Base-by-base conservation (phyloP, 2,797 vertebrate species). In the Acrossocheilus fasciatus region DNA sequence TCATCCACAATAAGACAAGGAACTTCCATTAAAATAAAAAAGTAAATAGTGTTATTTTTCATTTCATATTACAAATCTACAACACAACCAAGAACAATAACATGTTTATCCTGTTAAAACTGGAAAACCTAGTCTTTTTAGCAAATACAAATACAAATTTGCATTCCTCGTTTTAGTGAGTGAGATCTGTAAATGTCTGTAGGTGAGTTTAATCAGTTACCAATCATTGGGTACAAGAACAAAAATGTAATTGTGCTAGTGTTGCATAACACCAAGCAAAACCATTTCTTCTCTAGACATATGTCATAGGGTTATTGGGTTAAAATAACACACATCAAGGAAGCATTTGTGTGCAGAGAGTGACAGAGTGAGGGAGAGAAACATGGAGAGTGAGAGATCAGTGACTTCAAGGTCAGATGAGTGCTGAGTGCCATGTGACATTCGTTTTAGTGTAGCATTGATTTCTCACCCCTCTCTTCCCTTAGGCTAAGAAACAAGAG, bases 321-420 rank as follows among this genome's bases (percentile, higher is more conserved):
- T 81, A 85, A 81, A 81, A 85, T 36, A 69, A 77, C 83, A 81
- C 36, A 20, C 18, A 75, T 87, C 50, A 79, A 86, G 86, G 86
- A 85, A 52, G 4, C 36, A 20, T 66, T 76, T 86, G 85, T 50
- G 47, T 39, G 62, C 23, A 75, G 11, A 68, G n/a, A 47, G 72
- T 62, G 50, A 87, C 68, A 72, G 34, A 39, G 5, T 68, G 72
- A 17, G 36, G 43, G 5, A 89, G 10, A 81, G 12, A 83, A 64
- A 86, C 68, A 74, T 59, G 62, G 41, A 81, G 23, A 74, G 45
- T 36, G 3, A 73, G 36, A 78, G 81, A 84, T 81, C 26, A 62
- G 68, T 34, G 50, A 75, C 59, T 90, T 92, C 89, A 93, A 93
- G 90, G 91, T 91, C 90, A 90, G 54, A 81, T 69, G 75, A 74